Evolutionary conservation across 2,888 invertebrate genomes (phyloP), one percentile per base, ranked within the genome.

Genomic region (Prosopocoilus inquinatus): DNA sequence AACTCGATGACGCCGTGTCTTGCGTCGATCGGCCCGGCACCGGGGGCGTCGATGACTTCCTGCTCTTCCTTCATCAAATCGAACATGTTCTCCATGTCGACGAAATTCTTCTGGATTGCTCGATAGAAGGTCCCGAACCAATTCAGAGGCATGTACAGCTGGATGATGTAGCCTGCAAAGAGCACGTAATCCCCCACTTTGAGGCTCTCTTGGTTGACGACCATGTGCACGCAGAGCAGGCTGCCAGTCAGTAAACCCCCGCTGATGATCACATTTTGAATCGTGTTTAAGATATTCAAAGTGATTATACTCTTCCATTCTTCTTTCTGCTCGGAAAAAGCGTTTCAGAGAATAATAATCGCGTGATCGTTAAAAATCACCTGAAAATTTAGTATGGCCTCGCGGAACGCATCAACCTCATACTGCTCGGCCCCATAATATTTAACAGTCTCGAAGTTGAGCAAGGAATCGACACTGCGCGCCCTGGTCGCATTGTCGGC

Each of bases 71-170:
- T 84, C 69, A 99, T 81, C 59, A 99, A 78, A 66, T 97, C 96
- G 74, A 98, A 95, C 98, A 99, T 97, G 76, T 98, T 98, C 78
- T 99, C 98, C 98, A 98, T 98, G 72, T 99, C 98, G 12, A 98
- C 88, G 71, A 99, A 98, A 72, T 96, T 94, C 80, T 93, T 94
- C 74, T 98, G 98, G 57, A 98, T 96, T 53, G 94, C 91, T 71
- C 97, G 94, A 74, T 99, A 99, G 71, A 96, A 97, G 2, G 96
- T 97, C 28, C 98, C 98, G 73, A 99, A 95, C 90, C 93, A 98
- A 80, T 98, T 98, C 48, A 99, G 80, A 0, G 98, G 98, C 56
- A 92, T 91, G 72, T 97, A 98, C 16, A 99, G 80, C 71, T 95
- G 98, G 61, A 95, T 86, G 13, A 98, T 88, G 71, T 98, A 99